These are phyloP conservation scores for Sesamia inferens DNA, from an alignment of 2,888 invertebrate species.

Conservation along the genomic window DNA sequence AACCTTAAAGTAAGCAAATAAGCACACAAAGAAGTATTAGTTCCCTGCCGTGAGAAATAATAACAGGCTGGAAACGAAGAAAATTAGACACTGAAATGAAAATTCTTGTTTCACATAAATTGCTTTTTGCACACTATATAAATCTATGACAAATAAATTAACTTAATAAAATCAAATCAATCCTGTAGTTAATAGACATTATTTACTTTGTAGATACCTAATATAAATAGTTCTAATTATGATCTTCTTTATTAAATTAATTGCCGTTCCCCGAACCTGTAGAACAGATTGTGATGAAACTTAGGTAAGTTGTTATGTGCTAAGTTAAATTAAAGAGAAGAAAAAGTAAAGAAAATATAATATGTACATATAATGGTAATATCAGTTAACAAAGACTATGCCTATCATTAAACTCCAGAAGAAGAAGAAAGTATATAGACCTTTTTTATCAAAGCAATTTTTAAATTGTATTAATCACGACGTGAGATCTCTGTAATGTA, in stretches of 20 bases:
- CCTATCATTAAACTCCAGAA: not conserved
- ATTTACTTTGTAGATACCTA: not conserved
- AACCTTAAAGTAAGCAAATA: not conserved
- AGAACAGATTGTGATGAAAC: not conserved
- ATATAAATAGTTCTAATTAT: not conserved
- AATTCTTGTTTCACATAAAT: slow-evolving; percentile 2
- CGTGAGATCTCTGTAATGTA: slow-evolving; percentile 20
- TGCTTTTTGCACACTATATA: not conserved
- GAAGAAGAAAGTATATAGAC: not conserved
- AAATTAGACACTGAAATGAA: not conserved
- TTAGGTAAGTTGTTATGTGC: not conserved
- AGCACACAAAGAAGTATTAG: too few relatives aligned
- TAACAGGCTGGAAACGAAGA: not conserved
- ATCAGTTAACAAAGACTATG: not conserved
- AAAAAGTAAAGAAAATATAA: not conserved
- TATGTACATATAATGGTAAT: not conserved
- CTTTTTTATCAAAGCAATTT: not conserved
- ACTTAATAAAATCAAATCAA: not conserved
- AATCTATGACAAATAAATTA: not conserved
- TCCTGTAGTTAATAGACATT: not conserved
- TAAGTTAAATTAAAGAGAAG: too few relatives aligned
- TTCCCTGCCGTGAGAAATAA: not conserved
- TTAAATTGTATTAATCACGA: slow-evolving; percentile 14
- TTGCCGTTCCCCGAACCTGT: not conserved
- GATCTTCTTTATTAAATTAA: not conserved